Evolutionary conservation across 2,888 invertebrate species (phyloP).

Genomic region (Cantharis flavilabris): DNA sequence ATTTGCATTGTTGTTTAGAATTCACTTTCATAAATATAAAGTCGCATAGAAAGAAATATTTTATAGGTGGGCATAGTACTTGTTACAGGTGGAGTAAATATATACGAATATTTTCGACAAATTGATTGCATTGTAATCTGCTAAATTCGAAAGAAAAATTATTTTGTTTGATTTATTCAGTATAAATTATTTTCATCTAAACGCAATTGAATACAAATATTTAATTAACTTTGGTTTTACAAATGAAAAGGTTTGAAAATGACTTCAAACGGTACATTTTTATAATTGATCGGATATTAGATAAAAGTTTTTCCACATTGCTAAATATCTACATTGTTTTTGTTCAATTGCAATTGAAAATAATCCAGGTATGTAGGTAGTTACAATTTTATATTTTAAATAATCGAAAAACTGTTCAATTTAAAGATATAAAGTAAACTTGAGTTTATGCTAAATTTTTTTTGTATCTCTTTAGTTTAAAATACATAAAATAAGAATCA

Average conservation of each 20-base stretch:
- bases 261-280: background rate
- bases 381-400: background rate
- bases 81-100: background rate
- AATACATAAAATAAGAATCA: background rate
- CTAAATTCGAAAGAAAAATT: background rate
- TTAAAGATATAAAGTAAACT: background rate
- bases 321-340: background rate
- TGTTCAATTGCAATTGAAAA: background rate
- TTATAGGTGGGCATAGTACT: background rate
- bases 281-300: background rate
- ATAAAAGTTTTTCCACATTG: background rate
- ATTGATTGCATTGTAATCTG: background rate
- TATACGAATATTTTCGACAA: background rate
- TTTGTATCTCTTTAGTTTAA: background rate
- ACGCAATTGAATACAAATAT: background rate
- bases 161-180: too few species aligned
- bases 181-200: background rate
- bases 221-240: background rate
- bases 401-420: background rate
- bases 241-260: background rate
- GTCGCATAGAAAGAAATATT: background rate
- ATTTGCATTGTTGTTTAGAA: background rate
- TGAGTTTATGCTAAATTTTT: background rate
- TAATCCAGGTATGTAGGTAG: too few species aligned
- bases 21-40: background rate